Conservation (phyloP, 2,113 vertebrate genomes). For the Cyprichromis sp. region DNA sequence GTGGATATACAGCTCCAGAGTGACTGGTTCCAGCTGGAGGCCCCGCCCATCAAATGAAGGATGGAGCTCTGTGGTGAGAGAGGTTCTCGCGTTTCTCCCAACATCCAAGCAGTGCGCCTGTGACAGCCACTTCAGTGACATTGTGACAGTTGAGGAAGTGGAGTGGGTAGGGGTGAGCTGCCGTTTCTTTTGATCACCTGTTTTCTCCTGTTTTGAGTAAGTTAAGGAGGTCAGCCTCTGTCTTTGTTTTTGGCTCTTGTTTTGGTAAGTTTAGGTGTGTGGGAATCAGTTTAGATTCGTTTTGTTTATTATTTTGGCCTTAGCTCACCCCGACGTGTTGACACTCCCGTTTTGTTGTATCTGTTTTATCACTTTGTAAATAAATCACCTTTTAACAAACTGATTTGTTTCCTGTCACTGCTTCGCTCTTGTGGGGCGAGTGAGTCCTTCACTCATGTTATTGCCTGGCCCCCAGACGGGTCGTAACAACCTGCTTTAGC, state of each 20-base stretch:
- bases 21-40: background rate
- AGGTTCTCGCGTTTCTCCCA: background rate
- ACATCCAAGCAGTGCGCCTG: background rate
- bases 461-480: accelerated
- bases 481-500: background rate
- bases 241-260: background rate
- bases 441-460: background rate
- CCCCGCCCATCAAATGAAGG: background rate
- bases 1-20: background rate
- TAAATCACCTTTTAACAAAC: background rate
- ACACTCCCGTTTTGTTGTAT: background rate
- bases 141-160: background rate
- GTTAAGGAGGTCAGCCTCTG: background rate
- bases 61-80: background rate
- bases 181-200: background rate
- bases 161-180: background rate
- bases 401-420: background rate
- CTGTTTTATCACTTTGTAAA: background rate
- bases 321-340: background rate
- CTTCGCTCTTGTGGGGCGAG: background rate
- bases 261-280: background rate
- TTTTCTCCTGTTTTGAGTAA: background rate
- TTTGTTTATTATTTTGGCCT: background rate
- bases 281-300: accelerated
- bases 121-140: background rate